phyloP scores from a whole-genome alignment of 1,140 invertebrate genomes.

The Sesamia nonagrioides region DNA sequence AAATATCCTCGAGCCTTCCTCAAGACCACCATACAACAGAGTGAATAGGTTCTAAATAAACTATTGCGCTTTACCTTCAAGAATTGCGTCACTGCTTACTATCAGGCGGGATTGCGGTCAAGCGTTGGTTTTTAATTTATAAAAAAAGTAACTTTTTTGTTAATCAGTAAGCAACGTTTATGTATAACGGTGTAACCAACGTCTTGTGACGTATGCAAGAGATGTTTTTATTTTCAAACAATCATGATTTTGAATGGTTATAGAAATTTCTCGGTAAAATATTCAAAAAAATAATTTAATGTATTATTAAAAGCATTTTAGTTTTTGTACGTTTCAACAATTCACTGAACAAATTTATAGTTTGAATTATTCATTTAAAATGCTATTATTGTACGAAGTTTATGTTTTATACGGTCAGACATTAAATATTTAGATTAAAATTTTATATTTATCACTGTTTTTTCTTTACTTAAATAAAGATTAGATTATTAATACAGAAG shows the following conservation, averaged over 20 bases:
- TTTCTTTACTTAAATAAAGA: not conserved
- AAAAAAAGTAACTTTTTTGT: too few species aligned
- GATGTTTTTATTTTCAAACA: not conserved
- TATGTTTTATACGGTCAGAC: not conserved
- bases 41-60: too few species aligned
- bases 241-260: not conserved
- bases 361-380: conserved; percentile 28
- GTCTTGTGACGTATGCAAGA: not conserved
- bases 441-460: not conserved
- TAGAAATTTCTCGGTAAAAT: not conserved
- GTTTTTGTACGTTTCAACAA: conserved; percentile 30
- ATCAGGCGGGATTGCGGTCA: too few species aligned
- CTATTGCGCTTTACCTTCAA: too few species aligned
- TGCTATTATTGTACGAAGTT: conserved; percentile 13
- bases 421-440: conserved; percentile 13
- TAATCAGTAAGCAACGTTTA: too few species aligned
- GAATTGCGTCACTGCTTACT: too few species aligned
- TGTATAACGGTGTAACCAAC: not conserved
- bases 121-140: too few species aligned
- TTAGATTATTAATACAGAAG: too few species aligned
- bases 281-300: conserved; percentile 17
- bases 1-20: too few species aligned
- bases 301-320: conserved; percentile 14
- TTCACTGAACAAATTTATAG: conserved; percentile 20
- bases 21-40: too few species aligned